Percentiles rank a stretch among this genome's conserved stretches.
These are phyloP conservation scores for Lepeophtheirus nordmannii DNA, from an alignment of 2,888 invertebrate genomes.

Conservation along the genomic window DNA sequence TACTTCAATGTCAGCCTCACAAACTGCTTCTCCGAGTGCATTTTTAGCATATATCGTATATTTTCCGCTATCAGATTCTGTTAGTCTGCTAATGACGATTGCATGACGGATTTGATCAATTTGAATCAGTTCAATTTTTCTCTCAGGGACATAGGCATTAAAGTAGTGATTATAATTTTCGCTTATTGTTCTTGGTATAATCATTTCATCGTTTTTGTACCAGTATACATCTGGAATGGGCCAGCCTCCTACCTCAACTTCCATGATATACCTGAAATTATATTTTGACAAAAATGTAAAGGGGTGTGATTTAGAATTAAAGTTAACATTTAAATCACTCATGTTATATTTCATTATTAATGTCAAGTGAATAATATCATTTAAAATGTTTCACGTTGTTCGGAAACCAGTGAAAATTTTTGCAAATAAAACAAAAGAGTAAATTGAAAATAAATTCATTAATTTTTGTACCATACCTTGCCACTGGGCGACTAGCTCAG, in stretches of 20 bases:
- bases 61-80: slow-evolving; percentile 13
- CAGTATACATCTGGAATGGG: slow-evolving; percentile 22
- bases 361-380: too few species aligned
- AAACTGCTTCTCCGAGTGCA: too few species aligned
- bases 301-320: too few species aligned
- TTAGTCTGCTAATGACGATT: slow-evolving; percentile 8
- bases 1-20: slow-evolving; percentile 19
- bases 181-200: slow-evolving; percentile 10
- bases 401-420: too few species aligned
- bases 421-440: too few species aligned
- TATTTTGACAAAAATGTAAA: too few species aligned
- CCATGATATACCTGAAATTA: not conserved
- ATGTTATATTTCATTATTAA: too few species aligned
- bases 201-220: slow-evolving; percentile 23
- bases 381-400: too few species aligned
- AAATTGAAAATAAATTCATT: too few species aligned
- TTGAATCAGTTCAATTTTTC: slow-evolving; percentile 17
- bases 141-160: slow-evolving; percentile 22
- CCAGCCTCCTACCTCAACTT: slow-evolving; percentile 24
- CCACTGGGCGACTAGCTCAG: too few species aligned
- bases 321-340: too few species aligned
- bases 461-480: too few species aligned
- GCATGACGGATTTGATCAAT: slow-evolving; percentile 23
- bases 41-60: slow-evolving; percentile 18
- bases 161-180: slow-evolving; percentile 22